Evolutionary conservation across 2,797 vertebrate species (phyloP), one percentile per base, ranked within the genome.

Genomic region (Lateolabrax maculatus): DNA sequence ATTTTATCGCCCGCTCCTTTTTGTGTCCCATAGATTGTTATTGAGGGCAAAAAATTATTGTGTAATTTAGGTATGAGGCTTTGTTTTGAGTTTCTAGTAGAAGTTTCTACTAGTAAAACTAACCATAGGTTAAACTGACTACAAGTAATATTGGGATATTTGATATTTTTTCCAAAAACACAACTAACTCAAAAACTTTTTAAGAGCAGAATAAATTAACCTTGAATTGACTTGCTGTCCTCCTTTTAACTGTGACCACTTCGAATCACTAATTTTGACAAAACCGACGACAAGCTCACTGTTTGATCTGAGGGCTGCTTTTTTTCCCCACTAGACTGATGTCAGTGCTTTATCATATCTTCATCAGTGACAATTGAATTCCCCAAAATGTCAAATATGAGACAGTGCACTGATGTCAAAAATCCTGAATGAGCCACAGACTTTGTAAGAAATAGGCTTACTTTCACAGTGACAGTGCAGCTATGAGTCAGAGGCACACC

Each of bases 401-500:
- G 43, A 46, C 3, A 13, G 36, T 2, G 1, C 11, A 12, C 25
- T 36, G 34, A 10, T 44, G 52, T 39, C 56, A 37, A n/a, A n/a
- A n/a, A n/a, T n/a, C n/a, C n/a, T 2, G 12, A 52, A 27, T 13
- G 51, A 56, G 46, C 25, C 60, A 2, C 18, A 18, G 36, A 41
- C 51, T 34, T 79, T 64, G 36, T 9, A 31, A 43, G 43, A 70
- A 81, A 49, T 2, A 10, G 37, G 61, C 36, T 73, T 48, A 4
- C 52, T 69, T 63, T 74, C 63, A 46, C 19, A 62, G 44, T 49
- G 37, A 53, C 77, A 37, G 55, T 51, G 48, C 49, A 49, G 27
- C 80, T 11, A 0, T 23, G 80, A 84, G 64, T 73, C 64, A 53
- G 21, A 23, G 39, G 61, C 61, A 46, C 57, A 80, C 73, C 75